Base-by-base conservation (phyloP, 2,888 invertebrate species). In the Eucriotettix oculatus region DNA sequence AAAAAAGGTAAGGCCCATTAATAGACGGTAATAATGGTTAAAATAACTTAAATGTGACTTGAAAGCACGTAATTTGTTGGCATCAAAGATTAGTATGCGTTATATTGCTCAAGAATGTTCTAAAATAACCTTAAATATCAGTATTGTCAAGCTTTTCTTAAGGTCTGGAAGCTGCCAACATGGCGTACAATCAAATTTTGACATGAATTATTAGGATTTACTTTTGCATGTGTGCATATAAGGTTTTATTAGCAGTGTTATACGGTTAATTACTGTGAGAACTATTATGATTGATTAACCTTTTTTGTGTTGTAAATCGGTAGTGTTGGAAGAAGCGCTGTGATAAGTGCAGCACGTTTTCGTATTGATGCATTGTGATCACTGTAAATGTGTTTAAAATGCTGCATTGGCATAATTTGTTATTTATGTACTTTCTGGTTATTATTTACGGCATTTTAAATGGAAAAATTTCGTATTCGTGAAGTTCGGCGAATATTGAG, bases 1-100 rank as follows among this genome's bases (percentile, higher is more conserved):
- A 87, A 78, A 81, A 85, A 82, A 85, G 86, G 87, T 86, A 84
- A 86, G 84, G 73, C 68, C 68, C 67, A 68, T 65, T 67, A 64
- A 64, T 67, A 57, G 42, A 12, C 43, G 14, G 16, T 9, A 55
- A n/a, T 2, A 29, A 29, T 29, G 29, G 29, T 29, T 29, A 29
- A 29, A 29, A 29, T 2, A 29, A 29, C 29, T 29, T 29, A 29
- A 29, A 29, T 29, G 29, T 29, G 29, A 29, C 29, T 29, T 29
- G 29, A 7, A 29, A 29, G 29, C 29, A 29, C 29, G 29, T 29
- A 29, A 29, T 29, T 29, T 29, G 29, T 29, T 29, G 7, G 29
- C 29, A 29, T 29, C 29, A 29, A 29, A 29, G 29, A 5, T 29
- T 5, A 29, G 29, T 29, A 29, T 29, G 29, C 29, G 29, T 29